Conservation (phyloP, 2,797 vertebrate genomes). For the Delichon dasypus region DNA sequence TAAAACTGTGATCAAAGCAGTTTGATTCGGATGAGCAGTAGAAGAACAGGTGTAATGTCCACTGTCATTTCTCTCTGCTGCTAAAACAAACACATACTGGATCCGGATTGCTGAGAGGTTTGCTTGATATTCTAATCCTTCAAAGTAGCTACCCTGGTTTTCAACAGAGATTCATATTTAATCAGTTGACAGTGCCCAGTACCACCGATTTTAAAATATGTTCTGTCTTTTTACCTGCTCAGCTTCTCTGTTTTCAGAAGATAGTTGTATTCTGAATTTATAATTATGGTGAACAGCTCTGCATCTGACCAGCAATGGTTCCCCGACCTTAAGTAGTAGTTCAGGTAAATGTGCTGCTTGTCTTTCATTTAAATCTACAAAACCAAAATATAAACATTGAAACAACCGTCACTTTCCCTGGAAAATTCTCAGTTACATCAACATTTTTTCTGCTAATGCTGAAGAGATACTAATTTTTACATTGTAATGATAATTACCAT, state of each 20-base stretch:
- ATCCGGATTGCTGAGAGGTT: conserved; percentile 63
- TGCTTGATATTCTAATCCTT: conserved; percentile 52
- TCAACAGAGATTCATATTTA: conserved; percentile 58
- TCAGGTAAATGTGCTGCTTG: conserved; percentile 47
- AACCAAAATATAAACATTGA: conserved; percentile 35
- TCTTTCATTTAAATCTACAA: conserved; percentile 72
- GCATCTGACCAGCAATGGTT: conserved; percentile 78
- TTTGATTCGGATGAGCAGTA: conserved; percentile 64
- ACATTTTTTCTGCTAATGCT: not conserved
- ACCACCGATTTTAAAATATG: not conserved
- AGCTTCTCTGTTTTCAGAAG: conserved; percentile 60
- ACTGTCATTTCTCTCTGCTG: conserved; percentile 46
- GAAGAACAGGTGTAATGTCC: conserved; percentile 77
- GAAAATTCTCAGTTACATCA: not conserved
- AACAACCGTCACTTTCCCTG: not conserved
- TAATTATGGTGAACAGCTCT: conserved; percentile 63
- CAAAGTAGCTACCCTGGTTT: conserved; percentile 60
- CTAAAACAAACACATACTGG: conserved; percentile 60
- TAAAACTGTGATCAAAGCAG: conserved; percentile 74
- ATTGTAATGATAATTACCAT: not conserved
- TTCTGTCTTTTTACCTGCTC: conserved; percentile 58
- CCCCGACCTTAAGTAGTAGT: conserved; percentile 73
- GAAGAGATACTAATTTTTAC: not conserved
- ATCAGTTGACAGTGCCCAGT: not conserved
- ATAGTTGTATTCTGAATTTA: conserved; percentile 58